Evolutionary conservation across 2,888 invertebrate genomes (phyloP).

Genomic region (Pseudococcus longispinus): DNA sequence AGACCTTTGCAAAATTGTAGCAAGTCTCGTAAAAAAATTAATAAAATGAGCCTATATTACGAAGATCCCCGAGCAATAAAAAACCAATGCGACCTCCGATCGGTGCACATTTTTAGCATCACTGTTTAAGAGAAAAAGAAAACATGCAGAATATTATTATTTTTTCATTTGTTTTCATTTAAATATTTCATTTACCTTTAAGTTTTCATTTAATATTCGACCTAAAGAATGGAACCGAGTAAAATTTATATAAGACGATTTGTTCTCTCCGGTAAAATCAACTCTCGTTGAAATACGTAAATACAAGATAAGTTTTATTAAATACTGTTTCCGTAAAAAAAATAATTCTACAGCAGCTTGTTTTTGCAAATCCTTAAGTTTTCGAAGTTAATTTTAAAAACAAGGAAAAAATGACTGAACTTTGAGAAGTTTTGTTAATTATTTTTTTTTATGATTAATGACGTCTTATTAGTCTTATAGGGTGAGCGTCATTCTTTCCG

Average conservation of each 20-base stretch:
- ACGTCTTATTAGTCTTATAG: slow-evolving; percentile 32
- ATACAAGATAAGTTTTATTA: slow-evolving; percentile 53
- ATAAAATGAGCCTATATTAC: background rate
- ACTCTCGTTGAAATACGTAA: slow-evolving; percentile 38
- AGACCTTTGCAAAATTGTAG: background rate
- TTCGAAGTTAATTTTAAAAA: slow-evolving; percentile 20
- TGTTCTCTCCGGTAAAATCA: slow-evolving; percentile 48
- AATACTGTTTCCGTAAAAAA: slow-evolving; percentile 24
- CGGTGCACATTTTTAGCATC: background rate
- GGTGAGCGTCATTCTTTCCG: background rate
- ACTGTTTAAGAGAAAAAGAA: slow-evolving; percentile 26
- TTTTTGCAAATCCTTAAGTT: background rate
- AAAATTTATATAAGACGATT: slow-evolving; percentile 52
- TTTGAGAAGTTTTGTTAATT: slow-evolving; percentile 13
- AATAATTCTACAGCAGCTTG: slow-evolving; percentile 36
- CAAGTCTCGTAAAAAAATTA: background rate
- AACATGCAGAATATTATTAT: slow-evolving; percentile 43
- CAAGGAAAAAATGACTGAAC: slow-evolving; percentile 14
- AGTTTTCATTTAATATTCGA: slow-evolving; percentile 45
- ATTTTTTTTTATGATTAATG: slow-evolving; percentile 38
- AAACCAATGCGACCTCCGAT: background rate
- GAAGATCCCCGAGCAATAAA: background rate
- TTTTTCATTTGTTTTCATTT: slow-evolving; percentile 47
- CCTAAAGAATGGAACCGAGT: slow-evolving; percentile 40
- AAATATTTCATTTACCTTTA: slow-evolving; percentile 46